Evolutionary conservation across 1,140 invertebrate genomes (phyloP).

Genomic region (Drosophila rhopaloa): DNA sequence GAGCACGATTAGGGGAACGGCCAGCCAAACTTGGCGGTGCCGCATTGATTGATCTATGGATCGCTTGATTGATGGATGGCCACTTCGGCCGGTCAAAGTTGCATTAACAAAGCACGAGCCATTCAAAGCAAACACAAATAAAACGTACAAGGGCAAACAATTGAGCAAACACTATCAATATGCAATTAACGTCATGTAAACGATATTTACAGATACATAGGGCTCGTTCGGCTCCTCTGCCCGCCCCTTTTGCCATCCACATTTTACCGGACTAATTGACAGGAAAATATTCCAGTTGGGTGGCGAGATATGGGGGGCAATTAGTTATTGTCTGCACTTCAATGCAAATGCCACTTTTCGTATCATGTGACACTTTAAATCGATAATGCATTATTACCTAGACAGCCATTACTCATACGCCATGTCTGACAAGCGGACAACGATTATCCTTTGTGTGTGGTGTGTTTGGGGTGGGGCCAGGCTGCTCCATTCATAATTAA

Average conservation of each 20-base stretch:
- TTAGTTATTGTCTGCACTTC: constrained; percentile 67
- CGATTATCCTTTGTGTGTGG: constrained; percentile 20
- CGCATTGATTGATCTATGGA: constrained; percentile 36
- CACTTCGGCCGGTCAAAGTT: constrained; percentile 6
- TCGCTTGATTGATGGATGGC: constrained; percentile 51
- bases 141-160: constrained; percentile 45
- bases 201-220: constrained; percentile 55
- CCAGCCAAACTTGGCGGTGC: constrained; percentile 5
- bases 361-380: constrained; percentile 58
- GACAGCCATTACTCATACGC: constrained; percentile 60
- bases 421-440: constrained; percentile 33
- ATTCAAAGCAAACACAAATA: constrained; percentile 46
- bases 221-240: constrained; percentile 1
- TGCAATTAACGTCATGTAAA: constrained; percentile 72
- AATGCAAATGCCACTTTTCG: constrained; percentile 50
- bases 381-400: constrained; percentile 68
- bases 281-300: constrained; percentile 43
- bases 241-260: constrained; percentile 3
- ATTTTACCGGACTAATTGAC: constrained; percentile 60
- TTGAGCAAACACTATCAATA: constrained; percentile 74
- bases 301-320: constrained; percentile 27
- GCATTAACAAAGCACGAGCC: constrained; percentile 15
- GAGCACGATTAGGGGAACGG: constrained; percentile 12
- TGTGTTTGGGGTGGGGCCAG: background rate
- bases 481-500: constrained; percentile 56